Evolutionary conservation across 2,113 vertebrate species (phyloP).

Genomic region (Ariopsis seemanni): DNA sequence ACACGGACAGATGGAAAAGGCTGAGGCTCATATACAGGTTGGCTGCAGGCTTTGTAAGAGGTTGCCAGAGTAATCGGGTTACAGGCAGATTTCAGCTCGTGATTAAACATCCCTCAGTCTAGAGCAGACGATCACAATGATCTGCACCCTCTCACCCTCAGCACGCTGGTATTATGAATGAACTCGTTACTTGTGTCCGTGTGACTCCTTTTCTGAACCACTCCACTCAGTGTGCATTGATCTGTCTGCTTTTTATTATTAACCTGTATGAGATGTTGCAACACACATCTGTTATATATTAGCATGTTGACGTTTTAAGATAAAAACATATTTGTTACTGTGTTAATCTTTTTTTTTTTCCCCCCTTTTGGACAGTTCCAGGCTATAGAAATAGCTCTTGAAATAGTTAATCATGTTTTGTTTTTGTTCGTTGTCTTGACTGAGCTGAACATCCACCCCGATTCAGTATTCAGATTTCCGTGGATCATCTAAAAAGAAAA

Average conservation of each 20-base stretch:
- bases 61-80: constrained; percentile 66
- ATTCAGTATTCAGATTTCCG: constrained; percentile 15
- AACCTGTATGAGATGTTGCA: not conserved
- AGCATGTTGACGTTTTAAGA: not conserved
- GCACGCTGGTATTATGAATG: constrained; percentile 31
- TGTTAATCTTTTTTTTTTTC: not conserved
- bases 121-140: constrained; percentile 19
- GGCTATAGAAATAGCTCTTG: not conserved
- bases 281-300: not conserved
- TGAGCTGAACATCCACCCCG: not conserved
- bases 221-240: not conserved
- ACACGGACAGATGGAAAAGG: constrained; percentile 47
- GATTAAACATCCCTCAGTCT: constrained; percentile 52
- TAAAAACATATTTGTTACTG: not conserved
- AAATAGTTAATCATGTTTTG: constrained; percentile 10
- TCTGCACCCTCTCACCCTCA: constrained; percentile 26
- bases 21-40: constrained; percentile 57
- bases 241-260: not conserved
- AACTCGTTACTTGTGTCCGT: not conserved
- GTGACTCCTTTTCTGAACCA: constrained; percentile 17
- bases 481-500: constrained; percentile 23
- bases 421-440: not conserved
- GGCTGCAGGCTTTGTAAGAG: constrained; percentile 52
- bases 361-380: not conserved
- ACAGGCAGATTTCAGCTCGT: constrained; percentile 62